phyloP scores from a whole-genome alignment of 2,888 invertebrate genomes.

The Harpalus rufipes region DNA sequence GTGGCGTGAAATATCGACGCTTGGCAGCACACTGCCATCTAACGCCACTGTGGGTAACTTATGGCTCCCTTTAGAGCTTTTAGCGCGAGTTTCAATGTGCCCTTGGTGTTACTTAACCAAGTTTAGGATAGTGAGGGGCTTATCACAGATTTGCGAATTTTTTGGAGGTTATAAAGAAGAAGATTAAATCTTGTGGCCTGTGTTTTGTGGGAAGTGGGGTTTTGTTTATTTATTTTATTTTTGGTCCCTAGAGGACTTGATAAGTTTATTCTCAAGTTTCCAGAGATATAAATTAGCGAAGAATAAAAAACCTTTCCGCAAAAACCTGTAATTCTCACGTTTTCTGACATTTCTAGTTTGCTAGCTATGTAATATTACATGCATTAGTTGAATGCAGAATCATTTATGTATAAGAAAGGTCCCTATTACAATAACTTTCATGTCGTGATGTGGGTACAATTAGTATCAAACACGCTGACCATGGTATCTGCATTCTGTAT shows the following conservation, averaged over 20 bases:
- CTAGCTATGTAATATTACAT: too few species aligned
- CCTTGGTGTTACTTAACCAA: conserved; percentile 16
- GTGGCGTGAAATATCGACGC: not conserved
- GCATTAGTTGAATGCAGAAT: too few species aligned
- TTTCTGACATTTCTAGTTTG: too few species aligned
- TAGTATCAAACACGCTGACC: too few species aligned
- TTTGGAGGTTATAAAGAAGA: not conserved
- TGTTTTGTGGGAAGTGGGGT: not conserved
- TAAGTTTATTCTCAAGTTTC: not conserved
- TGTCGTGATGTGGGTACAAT: too few species aligned
- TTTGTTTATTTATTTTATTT: conserved; percentile 2
- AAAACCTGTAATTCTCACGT: too few species aligned
- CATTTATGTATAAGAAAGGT: too few species aligned
- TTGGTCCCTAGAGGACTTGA: not conserved
- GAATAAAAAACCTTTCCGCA: too few species aligned
- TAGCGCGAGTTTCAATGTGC: conserved; percentile 46
- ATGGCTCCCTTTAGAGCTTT: conserved; percentile 35
- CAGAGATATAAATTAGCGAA: too few species aligned
- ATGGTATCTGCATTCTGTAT: not conserved
- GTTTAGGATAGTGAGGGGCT: conserved; percentile 1
- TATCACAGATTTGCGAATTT: conserved; percentile 16
- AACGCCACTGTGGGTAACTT: conserved; percentile 9
- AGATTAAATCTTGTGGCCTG: not conserved
- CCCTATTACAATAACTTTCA: too few species aligned
- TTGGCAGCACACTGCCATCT: conserved; percentile 44